Base-by-base conservation (phyloP, 2,113 vertebrate species). In the Paralichthys olivaceus region DNA sequence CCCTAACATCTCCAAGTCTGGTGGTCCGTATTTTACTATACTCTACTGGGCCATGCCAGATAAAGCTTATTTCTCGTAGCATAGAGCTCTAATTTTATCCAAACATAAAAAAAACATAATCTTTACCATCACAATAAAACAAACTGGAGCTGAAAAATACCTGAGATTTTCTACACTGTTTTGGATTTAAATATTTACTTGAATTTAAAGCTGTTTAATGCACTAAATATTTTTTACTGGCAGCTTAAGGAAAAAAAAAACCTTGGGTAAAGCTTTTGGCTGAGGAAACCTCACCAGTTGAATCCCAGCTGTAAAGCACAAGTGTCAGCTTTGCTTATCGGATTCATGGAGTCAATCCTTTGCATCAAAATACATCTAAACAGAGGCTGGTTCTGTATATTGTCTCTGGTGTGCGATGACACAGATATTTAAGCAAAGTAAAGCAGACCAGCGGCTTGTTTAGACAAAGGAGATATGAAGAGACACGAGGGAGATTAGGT, bases 381-480 rank as follows among this genome's bases (percentile, higher is more conserved):
- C 75, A 68, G 1, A 28, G 60, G 22, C 58, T 28, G 57, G 25
- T 43, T 83, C 71, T 86, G 72, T 70, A 72, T 69, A 83, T 82
- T 68, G 59, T 89, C 75, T 72, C 61, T 63, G 69, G 47, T 58
- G 47, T 84, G 74, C 3, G 9, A 68, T 79, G 66, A 65, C 47
- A 64, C 53, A 60, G 71, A 75, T 55, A 76, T 80, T 86, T 28
- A 81, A 57, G 82, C 28, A 69, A 83, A 77, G 84, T 64, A 61
- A 82, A 79, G 61, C 85, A 84, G 72, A 72, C 56, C 23, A 8
- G 57, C 22, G 25, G 26, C 14, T 80, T 87, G 88, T 85, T 86
- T 87, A 75, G 51, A 88, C 77, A 84, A 69, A 76, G 56, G 40
- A 65, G 77, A 74, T 80, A 83, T 47, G 54, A 56, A 32, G 62